A percentile compares a stretch with the other conserved stretches of the same genome.
These are phyloP conservation scores for Pogonomyrmex californicus DNA, from an alignment of 1,140 invertebrate species.

Conservation along the genomic window DNA sequence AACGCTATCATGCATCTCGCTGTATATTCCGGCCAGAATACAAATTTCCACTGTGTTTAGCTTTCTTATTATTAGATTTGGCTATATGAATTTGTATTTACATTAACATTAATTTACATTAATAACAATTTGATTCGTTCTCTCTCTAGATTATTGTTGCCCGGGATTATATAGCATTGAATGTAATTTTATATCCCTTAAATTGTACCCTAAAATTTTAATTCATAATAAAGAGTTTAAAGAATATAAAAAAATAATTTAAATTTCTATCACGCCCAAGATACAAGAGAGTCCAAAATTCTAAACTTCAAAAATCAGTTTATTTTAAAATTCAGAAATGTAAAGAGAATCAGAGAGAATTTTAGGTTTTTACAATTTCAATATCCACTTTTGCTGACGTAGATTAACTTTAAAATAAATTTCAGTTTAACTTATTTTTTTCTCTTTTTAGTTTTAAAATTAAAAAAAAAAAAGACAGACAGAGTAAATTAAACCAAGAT, in stretches of 20 bases:
- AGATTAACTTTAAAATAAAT: too few species aligned
- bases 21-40: not conserved
- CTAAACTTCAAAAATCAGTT: not conserved
- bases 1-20: not conserved
- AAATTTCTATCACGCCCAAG: not conserved
- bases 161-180: not conserved
- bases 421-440: too few species aligned
- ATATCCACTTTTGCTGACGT: too few species aligned
- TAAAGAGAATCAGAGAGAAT: not conserved
- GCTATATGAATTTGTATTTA: not conserved
- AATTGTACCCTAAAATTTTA: not conserved
- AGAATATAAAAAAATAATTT: not conserved
- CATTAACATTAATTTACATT: slow-evolving; percentile 34
- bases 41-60: not conserved
- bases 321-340: not conserved
- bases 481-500: too few species aligned
- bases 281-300: not conserved
- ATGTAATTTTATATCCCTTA: not conserved
- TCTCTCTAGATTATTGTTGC: not conserved
- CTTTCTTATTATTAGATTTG: slow-evolving; percentile 15
- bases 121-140: not conserved
- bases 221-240: not conserved
- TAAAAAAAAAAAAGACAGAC: too few species aligned
- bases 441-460: too few species aligned
- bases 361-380: not conserved